Evolutionary conservation across 1,140 invertebrate genomes (phyloP).

Genomic region (Bombus confusus): DNA sequence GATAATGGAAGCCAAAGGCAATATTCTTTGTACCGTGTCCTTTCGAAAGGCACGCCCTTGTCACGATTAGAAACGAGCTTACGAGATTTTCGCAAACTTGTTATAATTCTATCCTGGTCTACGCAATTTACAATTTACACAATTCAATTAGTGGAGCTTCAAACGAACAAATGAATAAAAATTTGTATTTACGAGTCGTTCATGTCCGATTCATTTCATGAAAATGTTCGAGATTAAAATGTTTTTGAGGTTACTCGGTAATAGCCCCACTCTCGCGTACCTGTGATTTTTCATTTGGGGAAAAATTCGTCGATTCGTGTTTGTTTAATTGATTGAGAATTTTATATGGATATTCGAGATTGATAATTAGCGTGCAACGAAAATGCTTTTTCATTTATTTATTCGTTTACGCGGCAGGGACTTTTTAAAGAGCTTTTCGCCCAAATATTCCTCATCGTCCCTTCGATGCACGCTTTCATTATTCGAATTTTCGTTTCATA

Average conservation of each 20-base stretch:
- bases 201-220: background rate
- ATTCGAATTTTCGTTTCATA: background rate
- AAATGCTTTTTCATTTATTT: background rate
- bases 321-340: background rate
- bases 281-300: background rate
- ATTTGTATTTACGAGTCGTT: conserved; percentile 65
- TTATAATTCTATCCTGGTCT: conserved; percentile 58
- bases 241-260: background rate
- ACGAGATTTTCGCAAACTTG: conserved; percentile 42
- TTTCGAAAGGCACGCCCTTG: conserved; percentile 6
- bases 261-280: too few species aligned
- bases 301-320: background rate
- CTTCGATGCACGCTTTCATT: background rate
- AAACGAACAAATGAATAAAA: conserved; percentile 56
- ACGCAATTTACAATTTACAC: too few species aligned
- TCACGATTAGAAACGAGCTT: conserved; percentile 38
- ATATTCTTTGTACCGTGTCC: background rate
- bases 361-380: background rate
- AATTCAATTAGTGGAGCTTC: conserved; percentile 58
- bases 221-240: background rate
- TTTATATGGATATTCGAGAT: background rate
- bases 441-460: background rate
- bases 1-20: background rate
- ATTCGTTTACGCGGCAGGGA: background rate
- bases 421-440: background rate